These are phyloP conservation scores for Hemaris fuciformis DNA, from an alignment of 2,888 invertebrate genomes.

Conservation along the genomic window DNA sequence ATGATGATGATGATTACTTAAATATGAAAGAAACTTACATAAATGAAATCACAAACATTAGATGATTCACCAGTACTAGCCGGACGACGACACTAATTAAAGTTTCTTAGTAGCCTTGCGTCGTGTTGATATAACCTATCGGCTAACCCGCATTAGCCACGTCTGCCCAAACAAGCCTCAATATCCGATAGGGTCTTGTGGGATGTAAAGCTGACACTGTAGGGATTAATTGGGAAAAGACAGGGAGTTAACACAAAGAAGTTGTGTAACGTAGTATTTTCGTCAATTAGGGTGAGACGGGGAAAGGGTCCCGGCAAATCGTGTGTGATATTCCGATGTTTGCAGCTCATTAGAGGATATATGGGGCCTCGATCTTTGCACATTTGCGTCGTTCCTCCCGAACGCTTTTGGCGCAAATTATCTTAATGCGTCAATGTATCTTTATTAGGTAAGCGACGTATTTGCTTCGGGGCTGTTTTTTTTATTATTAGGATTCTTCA, in stretches of 20 bases:
- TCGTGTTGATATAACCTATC: neutral
- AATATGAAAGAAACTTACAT: too few species aligned
- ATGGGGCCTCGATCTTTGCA: constrained; percentile 37
- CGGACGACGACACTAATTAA: neutral
- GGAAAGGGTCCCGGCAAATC: constrained; percentile 42
- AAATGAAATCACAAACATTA: neutral
- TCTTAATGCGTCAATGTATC: neutral
- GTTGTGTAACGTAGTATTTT: constrained; percentile 29
- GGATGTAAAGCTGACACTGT: neutral
- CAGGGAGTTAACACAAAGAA: neutral
- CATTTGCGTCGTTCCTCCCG: constrained; percentile 40
- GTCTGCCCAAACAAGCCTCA: neutral
- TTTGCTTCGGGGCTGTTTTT: neutral
- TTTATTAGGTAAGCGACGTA: constrained; percentile 1
- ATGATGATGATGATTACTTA: too few species aligned
- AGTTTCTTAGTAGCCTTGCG: neutral
- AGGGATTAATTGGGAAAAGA: neutral
- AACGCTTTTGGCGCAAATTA: constrained; percentile 7
- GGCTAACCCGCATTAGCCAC: neutral
- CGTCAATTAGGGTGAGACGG: constrained; percentile 47
- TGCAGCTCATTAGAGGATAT: constrained; percentile 58
- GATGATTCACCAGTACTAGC: neutral
- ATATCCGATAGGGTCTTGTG: constrained; percentile 2
- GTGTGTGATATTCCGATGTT: constrained; percentile 53
- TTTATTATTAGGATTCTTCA: neutral